phyloP scores from a whole-genome alignment of 1,140 invertebrate species.

The Stenopsyche tienmushanensis region DNA sequence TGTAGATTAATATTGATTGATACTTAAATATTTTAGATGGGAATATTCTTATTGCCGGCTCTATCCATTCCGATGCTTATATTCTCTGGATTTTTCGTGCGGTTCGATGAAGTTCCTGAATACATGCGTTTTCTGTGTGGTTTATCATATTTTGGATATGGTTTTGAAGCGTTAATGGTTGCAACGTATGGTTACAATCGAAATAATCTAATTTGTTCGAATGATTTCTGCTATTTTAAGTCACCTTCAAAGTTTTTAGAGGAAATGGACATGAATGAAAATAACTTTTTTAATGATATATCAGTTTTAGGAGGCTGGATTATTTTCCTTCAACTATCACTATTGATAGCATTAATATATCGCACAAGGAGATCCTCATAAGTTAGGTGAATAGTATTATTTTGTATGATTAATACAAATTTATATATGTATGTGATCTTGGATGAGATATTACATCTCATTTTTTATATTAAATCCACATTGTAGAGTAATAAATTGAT shows the following conservation, averaged over 20 bases:
- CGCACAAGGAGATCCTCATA: constrained; percentile 50
- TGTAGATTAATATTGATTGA: not conserved
- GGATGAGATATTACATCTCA: too few species aligned
- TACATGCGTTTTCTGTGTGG: constrained; percentile 71
- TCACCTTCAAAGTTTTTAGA: constrained; percentile 52
- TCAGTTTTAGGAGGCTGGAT: constrained; percentile 71
- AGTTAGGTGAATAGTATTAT: too few species aligned
- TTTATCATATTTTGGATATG: constrained; percentile 78
- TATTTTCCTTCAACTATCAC: constrained; percentile 47
- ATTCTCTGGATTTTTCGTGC: constrained; percentile 84
- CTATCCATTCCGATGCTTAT: constrained; percentile 81
- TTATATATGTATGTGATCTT: too few species aligned
- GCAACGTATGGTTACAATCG: constrained; percentile 72
- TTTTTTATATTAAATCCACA: too few species aligned
- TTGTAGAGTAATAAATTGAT: too few species aligned
- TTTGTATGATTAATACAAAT: too few species aligned
- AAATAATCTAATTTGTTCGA: constrained; percentile 56
- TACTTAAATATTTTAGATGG: constrained; percentile 59
- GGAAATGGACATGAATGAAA: constrained; percentile 49
- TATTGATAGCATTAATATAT: constrained; percentile 47
- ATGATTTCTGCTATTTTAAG: constrained; percentile 52
- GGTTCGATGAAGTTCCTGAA: constrained; percentile 70
- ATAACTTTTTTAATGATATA: constrained; percentile 68
- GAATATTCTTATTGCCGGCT: constrained; percentile 79
- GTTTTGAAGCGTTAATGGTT: constrained; percentile 75